Evolutionary conservation across 2,888 invertebrate genomes (phyloP).

Genomic region (Hydroisotoma schaefferi): DNA sequence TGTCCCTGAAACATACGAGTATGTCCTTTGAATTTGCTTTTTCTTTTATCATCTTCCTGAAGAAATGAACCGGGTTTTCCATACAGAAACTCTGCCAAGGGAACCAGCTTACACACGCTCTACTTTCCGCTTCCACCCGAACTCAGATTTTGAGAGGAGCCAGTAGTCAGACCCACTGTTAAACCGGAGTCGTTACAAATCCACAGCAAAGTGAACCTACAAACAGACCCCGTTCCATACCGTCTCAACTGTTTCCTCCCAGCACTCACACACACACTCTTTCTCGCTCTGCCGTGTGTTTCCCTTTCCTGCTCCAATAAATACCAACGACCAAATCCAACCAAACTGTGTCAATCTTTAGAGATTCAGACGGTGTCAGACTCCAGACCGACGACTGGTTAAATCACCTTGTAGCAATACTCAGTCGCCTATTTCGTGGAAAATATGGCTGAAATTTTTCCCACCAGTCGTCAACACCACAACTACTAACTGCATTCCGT

Average conservation of each 20-base stretch:
- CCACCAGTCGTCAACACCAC: too few species aligned
- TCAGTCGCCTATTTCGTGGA: too few species aligned
- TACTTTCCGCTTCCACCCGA: conserved; percentile 33
- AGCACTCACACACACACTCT: background rate
- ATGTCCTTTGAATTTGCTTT: conserved; percentile 37
- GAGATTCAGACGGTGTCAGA: too few species aligned
- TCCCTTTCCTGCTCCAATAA: conserved; percentile 1
- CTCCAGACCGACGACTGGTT: too few species aligned
- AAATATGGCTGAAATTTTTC: too few species aligned
- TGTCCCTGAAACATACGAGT: conserved; percentile 9
- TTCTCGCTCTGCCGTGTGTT: conserved; percentile 12
- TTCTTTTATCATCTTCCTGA: conserved; percentile 37
- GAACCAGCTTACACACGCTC: conserved; percentile 24
- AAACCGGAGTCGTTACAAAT: background rate
- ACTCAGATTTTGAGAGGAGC: conserved; percentile 11
- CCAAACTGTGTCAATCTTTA: too few species aligned
- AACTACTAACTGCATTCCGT: too few species aligned
- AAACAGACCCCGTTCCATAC: background rate
- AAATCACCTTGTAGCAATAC: too few species aligned
- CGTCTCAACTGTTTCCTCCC: too few species aligned
- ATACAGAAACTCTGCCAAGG: too few species aligned
- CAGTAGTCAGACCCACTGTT: too few species aligned
- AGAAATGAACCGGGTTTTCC: conserved; percentile 33
- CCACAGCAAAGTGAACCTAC: background rate
- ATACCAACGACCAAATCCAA: background rate